Percentiles rank a stretch among this genome's conserved stretches.
Conservation (phyloP, 2,797 vertebrate genomes). For the Poeciliopsis paucimaculata region DNA sequence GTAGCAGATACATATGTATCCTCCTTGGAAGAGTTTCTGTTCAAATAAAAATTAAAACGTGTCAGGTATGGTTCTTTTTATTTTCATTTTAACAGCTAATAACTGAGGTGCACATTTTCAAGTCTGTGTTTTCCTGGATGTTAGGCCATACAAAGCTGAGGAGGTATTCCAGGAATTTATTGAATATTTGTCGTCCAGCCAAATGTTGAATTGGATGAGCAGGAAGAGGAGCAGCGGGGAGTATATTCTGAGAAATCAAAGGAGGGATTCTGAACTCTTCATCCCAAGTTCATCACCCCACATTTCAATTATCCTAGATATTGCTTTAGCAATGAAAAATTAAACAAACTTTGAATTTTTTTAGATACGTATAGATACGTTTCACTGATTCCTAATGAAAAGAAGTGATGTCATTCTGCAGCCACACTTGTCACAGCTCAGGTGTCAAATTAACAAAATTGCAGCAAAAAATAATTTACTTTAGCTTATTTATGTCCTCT, state of each 20-base stretch:
- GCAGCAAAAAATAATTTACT: constrained; percentile 20
- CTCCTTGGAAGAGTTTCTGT: constrained; percentile 16
- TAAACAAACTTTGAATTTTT: neutral
- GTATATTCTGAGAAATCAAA: constrained; percentile 42
- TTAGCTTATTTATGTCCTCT: neutral
- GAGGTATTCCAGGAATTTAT: constrained; percentile 74
- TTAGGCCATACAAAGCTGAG: constrained; percentile 57
- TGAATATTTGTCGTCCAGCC: constrained; percentile 73
- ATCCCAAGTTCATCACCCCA: constrained; percentile 26
- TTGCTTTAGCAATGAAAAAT: neutral
- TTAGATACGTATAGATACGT: constrained; percentile 33
- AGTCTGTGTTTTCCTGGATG: constrained; percentile 56
- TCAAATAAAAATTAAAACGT: constrained; percentile 45
- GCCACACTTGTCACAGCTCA: constrained; percentile 61
- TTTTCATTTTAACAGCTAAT: constrained; percentile 11
- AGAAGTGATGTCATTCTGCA: constrained; percentile 70
- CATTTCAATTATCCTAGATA: constrained; percentile 27
- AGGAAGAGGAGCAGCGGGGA: constrained; percentile 46
- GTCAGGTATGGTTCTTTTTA: neutral
- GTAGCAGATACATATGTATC: neutral
- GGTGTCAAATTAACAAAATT: constrained; percentile 74
- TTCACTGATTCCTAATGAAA: constrained; percentile 64
- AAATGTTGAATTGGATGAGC: constrained; percentile 75
- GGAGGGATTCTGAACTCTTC: constrained; percentile 32
- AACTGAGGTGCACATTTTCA: constrained; percentile 16